phyloP scores from a whole-genome alignment of 2,888 invertebrate species.

The Epiblema foenella region DNA sequence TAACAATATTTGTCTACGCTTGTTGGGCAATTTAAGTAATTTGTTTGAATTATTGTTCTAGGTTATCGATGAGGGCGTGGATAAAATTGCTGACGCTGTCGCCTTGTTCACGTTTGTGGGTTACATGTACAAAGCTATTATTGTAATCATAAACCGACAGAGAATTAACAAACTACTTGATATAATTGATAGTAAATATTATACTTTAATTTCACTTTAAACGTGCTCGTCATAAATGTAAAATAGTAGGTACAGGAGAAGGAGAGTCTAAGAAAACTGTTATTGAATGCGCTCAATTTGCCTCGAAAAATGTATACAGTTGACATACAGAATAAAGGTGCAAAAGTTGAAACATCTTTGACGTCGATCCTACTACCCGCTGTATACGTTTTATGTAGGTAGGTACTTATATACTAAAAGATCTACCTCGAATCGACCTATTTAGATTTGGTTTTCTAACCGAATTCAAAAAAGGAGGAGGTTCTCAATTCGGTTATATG shows the following conservation, averaged over 20 bases:
- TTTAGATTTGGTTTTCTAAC: too few species aligned
- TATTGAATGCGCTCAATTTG: background rate
- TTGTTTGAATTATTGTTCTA: slow-evolving; percentile 15
- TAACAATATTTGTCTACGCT: too few species aligned
- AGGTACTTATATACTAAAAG: too few species aligned
- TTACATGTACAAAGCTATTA: slow-evolving; percentile 23
- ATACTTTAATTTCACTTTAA: background rate
- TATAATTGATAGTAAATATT: slow-evolving; percentile 33
- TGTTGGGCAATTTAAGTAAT: background rate
- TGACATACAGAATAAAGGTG: too few species aligned
- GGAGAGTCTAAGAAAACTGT: background rate
- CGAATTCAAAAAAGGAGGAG: too few species aligned
- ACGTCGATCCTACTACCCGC: too few species aligned
- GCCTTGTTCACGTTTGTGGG: slow-evolving; percentile 35
- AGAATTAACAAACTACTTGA: slow-evolving; percentile 31
- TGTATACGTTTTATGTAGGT: too few species aligned
- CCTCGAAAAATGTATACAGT: too few species aligned
- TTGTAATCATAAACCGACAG: slow-evolving; percentile 20
- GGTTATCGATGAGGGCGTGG: slow-evolving; percentile 31
- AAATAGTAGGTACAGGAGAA: background rate
- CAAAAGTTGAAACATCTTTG: too few species aligned
- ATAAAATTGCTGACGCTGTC: slow-evolving; percentile 27
- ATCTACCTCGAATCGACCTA: background rate
- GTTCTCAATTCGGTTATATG: too few species aligned
- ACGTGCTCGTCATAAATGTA: background rate